Evolutionary conservation across 2,113 vertebrate genomes (phyloP), one percentile per base, ranked within the genome.

Genomic region (Myrmophylax atrothorax): DNA sequence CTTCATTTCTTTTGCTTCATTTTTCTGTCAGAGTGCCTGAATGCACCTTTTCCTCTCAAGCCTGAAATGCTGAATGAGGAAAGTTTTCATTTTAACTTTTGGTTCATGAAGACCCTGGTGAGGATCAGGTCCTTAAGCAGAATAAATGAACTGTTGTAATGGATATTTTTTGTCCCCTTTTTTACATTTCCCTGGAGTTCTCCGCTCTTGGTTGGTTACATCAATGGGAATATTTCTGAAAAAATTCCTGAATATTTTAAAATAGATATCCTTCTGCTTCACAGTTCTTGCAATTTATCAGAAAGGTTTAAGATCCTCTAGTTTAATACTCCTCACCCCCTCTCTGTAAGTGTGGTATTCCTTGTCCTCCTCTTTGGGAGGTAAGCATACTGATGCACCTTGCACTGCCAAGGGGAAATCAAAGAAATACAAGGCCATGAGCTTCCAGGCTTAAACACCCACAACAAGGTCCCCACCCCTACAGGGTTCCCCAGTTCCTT

Each of bases 261-360:
- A 76, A 12, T 25, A 62, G 11, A 1, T 50, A 19, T 7, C 14
- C 72, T 46, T 75, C 18, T 22, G 62, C 14, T n/a, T 64, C 14
- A 24, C 12, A 26, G 7, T 63, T 80, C 40, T 55, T 77, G 19
- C 13, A 46, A 52, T 50, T 85, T 62, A 38, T 35, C 37, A 35
- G 33, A 13, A 69, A 28, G 18, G 13, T 66, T 66, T 50, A 20
- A 70, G 19, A 37, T 8, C 5, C 11, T 33, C 5, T 72, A 14
- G 9, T 19, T 44, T 18, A 64, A 56, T 56, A 44, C 2, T 62
- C 14, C 4, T 29, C 3, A 4, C n/a, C 18, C 9, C 33, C 7
- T 0, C 14, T 3, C 18, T 0, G 0, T 44, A 20, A 10, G 3
- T 3, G 4, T 12, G 6, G 3, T 42, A 15, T 52, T n/a, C 50